Conservation (phyloP, 2,888 invertebrate species). For the Morinoia aosen region DNA sequence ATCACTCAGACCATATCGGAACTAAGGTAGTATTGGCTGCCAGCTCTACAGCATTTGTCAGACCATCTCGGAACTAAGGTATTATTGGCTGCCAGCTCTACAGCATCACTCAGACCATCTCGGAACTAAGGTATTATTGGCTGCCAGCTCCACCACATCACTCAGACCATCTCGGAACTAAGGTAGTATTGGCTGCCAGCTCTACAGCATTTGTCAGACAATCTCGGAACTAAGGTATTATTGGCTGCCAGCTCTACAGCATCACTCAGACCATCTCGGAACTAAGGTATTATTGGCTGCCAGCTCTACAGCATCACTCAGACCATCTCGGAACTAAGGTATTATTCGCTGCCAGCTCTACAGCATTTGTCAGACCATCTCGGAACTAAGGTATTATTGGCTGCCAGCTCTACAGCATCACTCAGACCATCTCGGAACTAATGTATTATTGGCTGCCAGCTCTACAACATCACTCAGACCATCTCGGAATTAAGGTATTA, state of each 20-base stretch:
- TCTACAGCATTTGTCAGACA: slow-evolving; percentile 9
- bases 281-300: background rate
- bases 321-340: background rate
- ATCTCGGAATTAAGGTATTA: background rate
- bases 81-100: background rate
- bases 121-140: background rate
- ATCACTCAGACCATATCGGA: background rate
- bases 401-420: background rate
- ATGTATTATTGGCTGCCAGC: background rate
- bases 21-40: background rate
- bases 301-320: slow-evolving; percentile 8
- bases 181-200: background rate
- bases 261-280: background rate
- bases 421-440: background rate
- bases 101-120: background rate
- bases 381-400: background rate
- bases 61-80: slow-evolving; percentile 2
- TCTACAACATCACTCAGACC: slow-evolving; percentile 12
- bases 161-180: background rate
- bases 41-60: slow-evolving; percentile 8
- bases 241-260: background rate
- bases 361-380: slow-evolving; percentile 13
- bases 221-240: background rate
- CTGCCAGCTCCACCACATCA: background rate
- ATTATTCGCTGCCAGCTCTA: slow-evolving; percentile 10